Percentiles rank a stretch among this genome's conserved stretches.
Evolutionary conservation across 2,797 vertebrate genomes (phyloP).

Genomic region (Neostethus bicornis): DNA sequence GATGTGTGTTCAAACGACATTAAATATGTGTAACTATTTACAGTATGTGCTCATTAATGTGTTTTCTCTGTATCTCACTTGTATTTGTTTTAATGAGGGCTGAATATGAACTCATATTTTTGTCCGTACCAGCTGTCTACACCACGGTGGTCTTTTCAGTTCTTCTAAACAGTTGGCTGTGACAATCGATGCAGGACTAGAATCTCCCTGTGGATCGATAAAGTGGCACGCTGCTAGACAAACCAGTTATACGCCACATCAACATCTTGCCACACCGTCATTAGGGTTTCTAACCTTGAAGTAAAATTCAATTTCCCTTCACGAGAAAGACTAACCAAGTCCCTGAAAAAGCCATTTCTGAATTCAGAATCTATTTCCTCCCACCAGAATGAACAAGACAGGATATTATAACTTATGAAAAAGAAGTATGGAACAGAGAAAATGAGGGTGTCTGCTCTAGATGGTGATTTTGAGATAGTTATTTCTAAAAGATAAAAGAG

Average conservation of each 20-base stretch:
- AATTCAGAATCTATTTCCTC: conserved; percentile 75
- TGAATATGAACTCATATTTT: conserved; percentile 21
- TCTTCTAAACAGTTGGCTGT: conserved; percentile 55
- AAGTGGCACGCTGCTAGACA: conserved; percentile 55
- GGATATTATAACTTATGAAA: conserved; percentile 76
- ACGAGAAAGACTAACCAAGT: conserved; percentile 57
- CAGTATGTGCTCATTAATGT: neutral
- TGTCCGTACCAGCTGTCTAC: conserved; percentile 18
- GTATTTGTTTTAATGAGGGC: neutral
- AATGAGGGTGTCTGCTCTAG: conserved; percentile 71
- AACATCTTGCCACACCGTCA: conserved; percentile 72
- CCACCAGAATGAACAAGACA: conserved; percentile 53
- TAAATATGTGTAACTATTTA: neutral
- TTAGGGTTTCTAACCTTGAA: conserved; percentile 83
- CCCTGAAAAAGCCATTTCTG: conserved; percentile 65
- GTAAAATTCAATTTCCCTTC: conserved; percentile 82
- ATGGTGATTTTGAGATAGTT: conserved; percentile 73
- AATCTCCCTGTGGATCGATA: conserved; percentile 67
- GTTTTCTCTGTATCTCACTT: conserved; percentile 6
- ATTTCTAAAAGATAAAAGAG: conserved; percentile 64
- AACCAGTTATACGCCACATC: conserved; percentile 60
- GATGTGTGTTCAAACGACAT: neutral
- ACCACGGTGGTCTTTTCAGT: conserved; percentile 52
- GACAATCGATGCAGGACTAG: conserved; percentile 69
- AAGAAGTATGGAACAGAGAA: conserved; percentile 51